Base-by-base conservation (phyloP, 2,113 vertebrate genomes). In the Alaudala cheleensis region DNA sequence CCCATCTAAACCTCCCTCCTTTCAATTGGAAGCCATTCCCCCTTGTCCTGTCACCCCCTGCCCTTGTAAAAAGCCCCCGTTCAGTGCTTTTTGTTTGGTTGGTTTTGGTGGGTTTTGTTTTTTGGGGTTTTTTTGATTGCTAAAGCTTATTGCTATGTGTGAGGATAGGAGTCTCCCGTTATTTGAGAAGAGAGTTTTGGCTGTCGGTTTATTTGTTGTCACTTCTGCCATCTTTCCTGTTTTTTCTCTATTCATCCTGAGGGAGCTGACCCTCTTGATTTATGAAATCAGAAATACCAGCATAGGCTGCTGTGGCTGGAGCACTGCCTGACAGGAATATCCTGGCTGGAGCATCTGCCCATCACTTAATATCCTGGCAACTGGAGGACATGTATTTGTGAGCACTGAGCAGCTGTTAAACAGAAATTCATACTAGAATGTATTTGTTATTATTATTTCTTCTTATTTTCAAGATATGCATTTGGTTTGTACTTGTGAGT, bases 111-210 rank as follows among this genome's bases (percentile, higher is more conserved):
- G 37, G 8, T 18, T 18, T 25, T 54, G 25, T 44, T 16, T 26
- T 42, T 17, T 18, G 40, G 25, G 49, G 6, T 24, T n/a, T 42
- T 31, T 44, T 29, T 49, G 5, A 33, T 62, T 69, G 23, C 37
- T 79, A 26, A 47, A 73, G 16, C 13, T 24, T 24, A 44, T n/a
- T 81, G 44, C 53, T 65, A 4, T 56, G 21, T 64, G 33, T 79
- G 37, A 72, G 22, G 17, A 14, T 62, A 8, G 0, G 29, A 34
- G 17, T 37, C 7, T 88, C 4, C 1, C 1, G 0, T 53, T 86
- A 23, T 28, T 73, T 56, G 24, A 86, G 80, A 70, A 51, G 28
- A 82, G 56, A 42, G 22, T 72, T 93, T 72, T 44, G 31, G 10
- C 9, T 78, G 17, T 51, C 3, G 0, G 18, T 26, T 76, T 37